phyloP scores from a whole-genome alignment of 2,797 vertebrate species.

The Microctenopoma steveboyesi region DNA sequence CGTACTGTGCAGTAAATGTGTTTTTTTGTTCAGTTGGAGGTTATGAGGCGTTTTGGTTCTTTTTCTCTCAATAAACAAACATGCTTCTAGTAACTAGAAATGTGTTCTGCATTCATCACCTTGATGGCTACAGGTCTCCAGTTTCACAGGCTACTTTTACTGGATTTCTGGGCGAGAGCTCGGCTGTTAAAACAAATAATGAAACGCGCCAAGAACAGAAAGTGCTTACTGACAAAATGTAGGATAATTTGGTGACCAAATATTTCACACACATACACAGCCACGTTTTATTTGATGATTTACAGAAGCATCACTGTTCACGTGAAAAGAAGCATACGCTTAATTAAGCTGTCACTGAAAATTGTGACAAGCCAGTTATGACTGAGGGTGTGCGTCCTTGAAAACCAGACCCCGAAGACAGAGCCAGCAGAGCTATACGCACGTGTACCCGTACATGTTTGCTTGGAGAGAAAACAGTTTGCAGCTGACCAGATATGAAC shows the following conservation, averaged over 20 bases:
- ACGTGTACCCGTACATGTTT: neutral
- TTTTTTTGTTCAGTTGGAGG: neutral
- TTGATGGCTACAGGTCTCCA: neutral
- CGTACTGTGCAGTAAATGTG: constrained; percentile 5
- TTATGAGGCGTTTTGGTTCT: neutral
- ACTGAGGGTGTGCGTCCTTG: neutral
- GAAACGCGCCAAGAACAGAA: constrained; percentile 51
- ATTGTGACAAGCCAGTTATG: neutral
- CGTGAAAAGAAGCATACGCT: neutral
- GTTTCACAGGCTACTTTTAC: constrained; percentile 29
- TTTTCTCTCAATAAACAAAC: constrained; percentile 51
- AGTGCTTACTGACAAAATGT: constrained; percentile 35
- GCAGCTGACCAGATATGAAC: constrained; percentile 37
- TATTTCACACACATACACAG: neutral
- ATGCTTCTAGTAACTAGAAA: constrained; percentile 2
- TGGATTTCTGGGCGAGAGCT: constrained; percentile 3
- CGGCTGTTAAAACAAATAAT: constrained; percentile 39
- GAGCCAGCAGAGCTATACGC: neutral
- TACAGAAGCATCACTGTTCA: neutral
- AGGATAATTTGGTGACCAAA: neutral
- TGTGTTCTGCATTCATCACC: constrained; percentile 20
- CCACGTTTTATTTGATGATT: neutral
- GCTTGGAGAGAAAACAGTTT: constrained; percentile 26
- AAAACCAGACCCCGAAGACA: constrained; percentile 6
- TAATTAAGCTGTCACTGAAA: neutral